phyloP scores from a whole-genome alignment of 2,113 vertebrate genomes.

The Rhinolophus sinicus region DNA sequence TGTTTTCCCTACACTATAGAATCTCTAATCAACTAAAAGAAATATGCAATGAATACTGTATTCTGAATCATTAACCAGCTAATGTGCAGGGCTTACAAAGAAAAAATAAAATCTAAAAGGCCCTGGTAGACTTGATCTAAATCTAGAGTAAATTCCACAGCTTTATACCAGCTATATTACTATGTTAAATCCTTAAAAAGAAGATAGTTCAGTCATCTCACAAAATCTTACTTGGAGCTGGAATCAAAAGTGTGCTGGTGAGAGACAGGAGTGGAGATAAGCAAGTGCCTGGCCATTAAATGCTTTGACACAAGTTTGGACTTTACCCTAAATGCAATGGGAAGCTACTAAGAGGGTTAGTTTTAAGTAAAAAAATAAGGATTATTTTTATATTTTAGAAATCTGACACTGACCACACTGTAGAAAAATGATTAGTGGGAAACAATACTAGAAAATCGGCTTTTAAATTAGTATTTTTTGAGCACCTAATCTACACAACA shows the following conservation, averaged over 20 bases:
- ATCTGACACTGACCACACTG: not conserved
- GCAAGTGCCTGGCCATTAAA: not conserved
- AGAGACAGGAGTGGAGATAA: not conserved
- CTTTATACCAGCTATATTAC: not conserved
- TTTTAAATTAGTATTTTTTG: conserved; percentile 36
- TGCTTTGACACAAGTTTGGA: conserved; percentile 11
- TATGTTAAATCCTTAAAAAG: not conserved
- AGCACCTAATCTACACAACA: not conserved
- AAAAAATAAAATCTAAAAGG: conserved; percentile 36
- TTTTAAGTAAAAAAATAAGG: conserved; percentile 34
- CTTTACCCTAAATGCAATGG: conserved; percentile 2
- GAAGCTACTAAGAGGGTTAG: conserved; percentile 37
- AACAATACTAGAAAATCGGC: not conserved
- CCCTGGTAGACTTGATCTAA: not conserved
- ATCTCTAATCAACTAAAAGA: not conserved
- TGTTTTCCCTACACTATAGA: not conserved
- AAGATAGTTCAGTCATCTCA: conserved; percentile 15
- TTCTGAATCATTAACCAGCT: conserved; percentile 8
- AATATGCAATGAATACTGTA: not conserved
- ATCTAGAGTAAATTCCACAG: not conserved
- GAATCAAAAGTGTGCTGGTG: not conserved
- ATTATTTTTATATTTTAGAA: conserved; percentile 46
- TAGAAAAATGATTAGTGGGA: not conserved
- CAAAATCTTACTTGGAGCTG: not conserved
- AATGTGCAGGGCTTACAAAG: conserved; percentile 12